Evolutionary conservation across 2,888 invertebrate genomes (phyloP), one percentile per base, ranked within the genome.

Genomic region (Cerceris rybyensis): DNA sequence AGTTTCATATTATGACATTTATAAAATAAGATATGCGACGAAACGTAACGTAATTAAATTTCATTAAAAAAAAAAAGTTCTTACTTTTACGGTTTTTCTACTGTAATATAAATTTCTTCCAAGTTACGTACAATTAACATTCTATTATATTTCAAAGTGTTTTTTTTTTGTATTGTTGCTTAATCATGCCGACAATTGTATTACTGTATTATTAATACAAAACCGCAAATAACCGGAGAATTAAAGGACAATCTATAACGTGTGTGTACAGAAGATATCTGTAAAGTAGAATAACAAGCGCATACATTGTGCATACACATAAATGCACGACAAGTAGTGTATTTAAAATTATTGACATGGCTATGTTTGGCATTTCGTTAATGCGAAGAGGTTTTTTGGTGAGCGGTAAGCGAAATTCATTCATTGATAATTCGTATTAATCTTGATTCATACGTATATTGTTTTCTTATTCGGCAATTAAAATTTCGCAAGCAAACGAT

Each of bases 321-420:
- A 75, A 71, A 78, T 80, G 71, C 54, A 43, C 46, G 61, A 68
- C 71, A 78, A 80, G 71, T 78, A 78, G 74, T 78, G 70, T 71
- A 68, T 75, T 78, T 69, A 68, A 80, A 68, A 61, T 41, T 54
- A 42, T 71, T 63, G 14, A 70, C 70, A 87, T 87, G 87, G 86
- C 86, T 69, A 83, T 86, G 80, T 74, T 72, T 60, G 77, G 80
- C 70, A 77, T 85, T 78, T 79, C 82, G 63, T 75, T 86, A 60
- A 75, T 87, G 16, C 81, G 87, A 68, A 84, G 78, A 69, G 73
- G 78, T 71, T 69, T 88, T 54, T 83, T 75, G 59, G 58, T 76
- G 41, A 82, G 78, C 67, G 88, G 88, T 88, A 84, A 88, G 87
- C 81, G 17, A 77, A 69, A 65, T 73, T 59, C 77, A 52, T 59